Conservation (phyloP, 2,797 vertebrate species). For the Crypturellus tataupa region DNA sequence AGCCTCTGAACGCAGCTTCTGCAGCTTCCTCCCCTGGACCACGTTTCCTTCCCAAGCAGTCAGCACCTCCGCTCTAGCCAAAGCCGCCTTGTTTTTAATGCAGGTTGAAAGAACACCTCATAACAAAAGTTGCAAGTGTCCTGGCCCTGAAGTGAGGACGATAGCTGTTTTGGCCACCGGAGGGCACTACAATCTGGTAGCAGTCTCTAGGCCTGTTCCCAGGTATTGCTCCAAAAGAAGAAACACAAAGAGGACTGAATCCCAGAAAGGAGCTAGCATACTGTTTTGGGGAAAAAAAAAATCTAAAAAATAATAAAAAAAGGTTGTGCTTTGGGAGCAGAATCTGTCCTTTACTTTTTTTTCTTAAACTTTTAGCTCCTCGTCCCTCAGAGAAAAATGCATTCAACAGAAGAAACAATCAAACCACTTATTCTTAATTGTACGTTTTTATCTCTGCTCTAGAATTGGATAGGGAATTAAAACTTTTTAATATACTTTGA, state of each 20-base stretch:
- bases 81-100: background rate
- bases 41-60: accelerated
- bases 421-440: background rate
- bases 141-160: accelerated
- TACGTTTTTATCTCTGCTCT: background rate
- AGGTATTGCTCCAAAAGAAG: background rate
- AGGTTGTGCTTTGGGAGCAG: background rate
- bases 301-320: too few relatives aligned
- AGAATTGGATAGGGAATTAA: background rate
- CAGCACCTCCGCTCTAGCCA: background rate
- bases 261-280: background rate
- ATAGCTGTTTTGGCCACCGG: background rate
- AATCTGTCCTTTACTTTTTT: background rate
- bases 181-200: background rate
- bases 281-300: too few relatives aligned
- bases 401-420: background rate
- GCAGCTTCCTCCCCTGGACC: background rate
- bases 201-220: accelerated
- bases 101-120: background rate
- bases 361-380: background rate
- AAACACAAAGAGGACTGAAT: background rate
- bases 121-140: background rate
- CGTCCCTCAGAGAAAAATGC: background rate
- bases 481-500: background rate
- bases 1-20: background rate